Conservation (phyloP, 2,797 vertebrate species). For the Eutrigla gurnardus region DNA sequence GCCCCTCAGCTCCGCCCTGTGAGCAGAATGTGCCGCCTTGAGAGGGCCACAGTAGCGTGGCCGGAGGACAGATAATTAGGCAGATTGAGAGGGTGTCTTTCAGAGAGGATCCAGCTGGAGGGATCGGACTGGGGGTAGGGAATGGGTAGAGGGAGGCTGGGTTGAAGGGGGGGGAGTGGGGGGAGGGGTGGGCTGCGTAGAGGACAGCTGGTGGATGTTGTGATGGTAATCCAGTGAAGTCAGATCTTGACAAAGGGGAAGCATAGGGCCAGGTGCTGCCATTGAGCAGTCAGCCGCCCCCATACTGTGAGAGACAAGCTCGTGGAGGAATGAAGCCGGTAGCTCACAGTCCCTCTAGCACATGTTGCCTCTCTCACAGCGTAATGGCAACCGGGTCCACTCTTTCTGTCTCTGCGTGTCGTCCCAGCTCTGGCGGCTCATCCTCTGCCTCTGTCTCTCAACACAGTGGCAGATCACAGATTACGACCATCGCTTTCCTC, state of each 20-base stretch:
- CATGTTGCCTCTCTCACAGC: slow-evolving; percentile 81
- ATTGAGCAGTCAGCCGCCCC: slow-evolving; percentile 86
- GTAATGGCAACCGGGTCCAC: slow-evolving; percentile 40
- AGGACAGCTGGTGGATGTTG: slow-evolving; percentile 92
- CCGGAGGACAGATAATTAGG: slow-evolving; percentile 87
- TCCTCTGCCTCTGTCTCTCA: slow-evolving; percentile 49
- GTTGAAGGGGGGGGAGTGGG: slow-evolving; percentile 49
- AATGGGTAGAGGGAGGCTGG: slow-evolving; percentile 53
- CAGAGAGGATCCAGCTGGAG: slow-evolving; percentile 87
- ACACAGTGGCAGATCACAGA: slow-evolving; percentile 56
- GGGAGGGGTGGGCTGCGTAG: slow-evolving; percentile 57
- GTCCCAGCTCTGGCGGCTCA: slow-evolving; percentile 44
- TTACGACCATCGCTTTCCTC: slow-evolving; percentile 49
- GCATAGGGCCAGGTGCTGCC: slow-evolving; percentile 89
- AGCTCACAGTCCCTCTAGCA: slow-evolving; percentile 69
- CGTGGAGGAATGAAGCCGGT: slow-evolving; percentile 82
- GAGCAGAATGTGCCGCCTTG: slow-evolving; percentile 59
- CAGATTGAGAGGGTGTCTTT: slow-evolving; percentile 88
- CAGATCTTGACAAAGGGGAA: slow-evolving; percentile 87
- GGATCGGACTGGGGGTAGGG: slow-evolving; percentile 75
- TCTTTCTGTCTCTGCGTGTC: slow-evolving; percentile 56
- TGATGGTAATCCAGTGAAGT: slow-evolving; percentile 91
- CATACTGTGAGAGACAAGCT: slow-evolving; percentile 87
- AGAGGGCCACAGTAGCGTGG: slow-evolving; percentile 66
- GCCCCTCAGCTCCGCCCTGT: slow-evolving; percentile 66